Percentiles rank a stretch among this genome's conserved stretches.
phyloP scores from a whole-genome alignment of 2,797 vertebrate species.

The Sternarchorhynchus goeldii region DNA sequence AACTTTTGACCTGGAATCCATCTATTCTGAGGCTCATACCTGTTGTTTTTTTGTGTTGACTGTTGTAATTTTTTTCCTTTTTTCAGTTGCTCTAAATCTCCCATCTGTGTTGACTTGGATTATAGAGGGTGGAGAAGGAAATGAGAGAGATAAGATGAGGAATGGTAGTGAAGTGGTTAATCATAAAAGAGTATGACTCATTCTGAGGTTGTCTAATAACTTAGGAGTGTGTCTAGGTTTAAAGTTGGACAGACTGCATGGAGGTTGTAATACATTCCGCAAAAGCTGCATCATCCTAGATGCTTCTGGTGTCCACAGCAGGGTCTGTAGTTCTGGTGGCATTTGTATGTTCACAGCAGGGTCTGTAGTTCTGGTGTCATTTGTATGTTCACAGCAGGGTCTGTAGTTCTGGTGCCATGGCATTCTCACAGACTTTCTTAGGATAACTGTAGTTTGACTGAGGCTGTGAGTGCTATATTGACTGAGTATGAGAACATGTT shows the following conservation, averaged over 20 bases:
- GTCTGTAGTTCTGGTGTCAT: slow-evolving; percentile 17
- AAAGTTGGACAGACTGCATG: background rate
- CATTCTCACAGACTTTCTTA: background rate
- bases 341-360: background rate
- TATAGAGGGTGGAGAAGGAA: background rate
- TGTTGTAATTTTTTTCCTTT: background rate
- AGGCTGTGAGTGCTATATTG: background rate
- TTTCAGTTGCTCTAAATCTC: background rate
- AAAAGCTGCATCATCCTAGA: background rate
- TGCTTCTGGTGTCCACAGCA: slow-evolving; percentile 8
- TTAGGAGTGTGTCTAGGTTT: slow-evolving; percentile 4
- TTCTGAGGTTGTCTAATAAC: background rate
- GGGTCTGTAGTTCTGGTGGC: slow-evolving; percentile 2
- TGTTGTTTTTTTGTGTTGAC: slow-evolving; percentile 60
- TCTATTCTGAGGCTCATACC: slow-evolving; percentile 75
- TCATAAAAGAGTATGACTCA: slow-evolving; percentile 18
- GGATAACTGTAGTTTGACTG: background rate
- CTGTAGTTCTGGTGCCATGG: background rate
- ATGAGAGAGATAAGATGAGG: background rate
- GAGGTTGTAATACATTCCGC: slow-evolving; percentile 6
- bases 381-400: background rate
- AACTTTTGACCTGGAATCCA: slow-evolving; percentile 51
- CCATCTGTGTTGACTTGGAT: background rate
- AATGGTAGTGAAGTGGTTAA: background rate
- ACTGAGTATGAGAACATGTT: background rate